phyloP scores from a whole-genome alignment of 1,140 invertebrate genomes.

The Heliconius himera region DNA sequence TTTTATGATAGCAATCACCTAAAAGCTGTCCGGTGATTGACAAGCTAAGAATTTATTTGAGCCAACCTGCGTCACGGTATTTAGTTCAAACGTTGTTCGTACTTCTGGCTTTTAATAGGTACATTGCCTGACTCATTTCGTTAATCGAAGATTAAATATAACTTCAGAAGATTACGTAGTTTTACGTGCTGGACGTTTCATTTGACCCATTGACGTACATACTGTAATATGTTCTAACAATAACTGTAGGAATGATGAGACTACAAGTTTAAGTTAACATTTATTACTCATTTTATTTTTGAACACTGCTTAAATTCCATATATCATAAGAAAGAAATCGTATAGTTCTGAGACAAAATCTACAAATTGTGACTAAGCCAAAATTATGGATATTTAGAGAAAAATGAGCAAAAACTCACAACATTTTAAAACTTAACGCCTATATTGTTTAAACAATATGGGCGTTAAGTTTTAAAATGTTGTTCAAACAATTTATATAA shows the following conservation, averaged over 20 bases:
- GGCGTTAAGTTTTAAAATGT: no score
- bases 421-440: no score
- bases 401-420: no score
- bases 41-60: constrained; percentile 46
- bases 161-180: constrained; percentile 51
- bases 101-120: constrained; percentile 63
- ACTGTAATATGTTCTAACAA: constrained; percentile 23
- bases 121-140: constrained; percentile 64
- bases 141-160: constrained; percentile 78
- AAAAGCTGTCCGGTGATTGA: constrained; percentile 43
- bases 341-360: no score
- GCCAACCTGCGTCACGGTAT: constrained; percentile 52
- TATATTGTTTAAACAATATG: no score
- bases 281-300: neutral
- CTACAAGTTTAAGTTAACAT: neutral
- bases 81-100: constrained; percentile 51
- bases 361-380: no score
- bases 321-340: neutral
- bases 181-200: constrained; percentile 42
- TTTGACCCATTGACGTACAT: constrained; percentile 47
- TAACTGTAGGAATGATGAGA: neutral
- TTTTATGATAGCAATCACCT: constrained; percentile 24
- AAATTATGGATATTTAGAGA: no score
- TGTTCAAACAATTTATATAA: no score
- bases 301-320: neutral